Evolutionary conservation across 2,797 vertebrate species (phyloP), one percentile per base, ranked within the genome.

Genomic region (Lutra lutra): DNA sequence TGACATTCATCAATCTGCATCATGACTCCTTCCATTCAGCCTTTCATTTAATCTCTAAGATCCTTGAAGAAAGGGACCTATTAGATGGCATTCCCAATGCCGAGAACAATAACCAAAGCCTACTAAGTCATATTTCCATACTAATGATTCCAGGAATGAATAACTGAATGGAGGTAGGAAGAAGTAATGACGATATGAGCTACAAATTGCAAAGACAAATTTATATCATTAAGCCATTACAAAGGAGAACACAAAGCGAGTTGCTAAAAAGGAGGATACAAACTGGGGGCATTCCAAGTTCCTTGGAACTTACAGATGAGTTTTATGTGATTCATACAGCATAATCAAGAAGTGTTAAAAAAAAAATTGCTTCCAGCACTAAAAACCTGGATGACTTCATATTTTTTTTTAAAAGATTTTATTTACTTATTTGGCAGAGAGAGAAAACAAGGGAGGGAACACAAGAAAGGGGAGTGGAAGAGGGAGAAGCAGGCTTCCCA

Each of bases 71-170:
- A 96, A 89, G 5, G 15, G 32, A 85, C 48, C 2, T 64, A 62
- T 66, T 86, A 58, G 20, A 73, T 4, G 62, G 11, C 14, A 89
- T 77, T 91, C 79, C 18, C 40, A 95, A 14, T 64, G 29, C 62
- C 60, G 46, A 79, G 2, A 54, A 78, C 15, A 92, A 25, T 77
- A 82, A 75, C 29, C 8, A 92, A 94, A 88, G 27, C 40, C 75
- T 86, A 70, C 38, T 86, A 75, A 21, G 12, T 80, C 27, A 1
- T 85, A 75, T 95, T 88, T 85, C 27, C 51, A 89, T 29, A 64
- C 70, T 79, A 88, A 91, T 91, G 91, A 91, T 82, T 91, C 68
- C 11, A 89, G 79, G 27, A 96, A 84, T 79, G 7, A 10, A 75
- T 54, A 86, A 70, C 38, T 93, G 21, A 90, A 91, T 58, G 73